These are phyloP conservation scores for Parauchenoglanis punctatus DNA, from an alignment of 2,797 vertebrate species.

Conservation along the genomic window DNA sequence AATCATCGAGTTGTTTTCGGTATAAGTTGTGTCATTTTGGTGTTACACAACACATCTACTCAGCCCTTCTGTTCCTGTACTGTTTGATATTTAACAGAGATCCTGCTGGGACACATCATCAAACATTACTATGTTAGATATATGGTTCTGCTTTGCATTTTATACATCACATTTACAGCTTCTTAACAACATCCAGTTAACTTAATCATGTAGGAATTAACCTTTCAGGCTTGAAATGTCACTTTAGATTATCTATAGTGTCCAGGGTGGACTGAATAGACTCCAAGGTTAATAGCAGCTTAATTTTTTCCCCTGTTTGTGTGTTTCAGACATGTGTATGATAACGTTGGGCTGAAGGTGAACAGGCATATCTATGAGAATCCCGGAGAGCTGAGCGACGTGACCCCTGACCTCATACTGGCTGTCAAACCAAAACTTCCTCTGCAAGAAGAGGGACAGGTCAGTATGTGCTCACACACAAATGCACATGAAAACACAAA, in stretches of 20 bases:
- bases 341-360: slow-evolving; percentile 66
- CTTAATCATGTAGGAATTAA: not conserved
- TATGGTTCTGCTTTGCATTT: not conserved
- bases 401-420: slow-evolving; percentile 86
- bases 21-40: slow-evolving; percentile 26
- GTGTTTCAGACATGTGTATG: slow-evolving; percentile 72
- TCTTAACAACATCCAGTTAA: not conserved
- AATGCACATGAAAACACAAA: not conserved
- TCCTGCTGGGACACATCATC: not conserved
- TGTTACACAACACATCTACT: slow-evolving; percentile 30
- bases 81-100: not conserved
- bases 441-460: slow-evolving; percentile 70
- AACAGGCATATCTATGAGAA: slow-evolving; percentile 75
- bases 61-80: slow-evolving; percentile 1
- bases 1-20: slow-evolving; percentile 25
- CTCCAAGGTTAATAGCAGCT: not conserved
- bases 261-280: not conserved
- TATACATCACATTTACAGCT: not conserved
- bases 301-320: not conserved
- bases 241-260: slow-evolving; percentile 7
- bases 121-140: not conserved
- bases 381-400: slow-evolving; percentile 70
- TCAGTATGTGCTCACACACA: slow-evolving; percentile 54
- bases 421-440: slow-evolving; percentile 78
- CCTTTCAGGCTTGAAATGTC: slow-evolving; percentile 5